Conservation (phyloP, 2,888 invertebrate species). For the Rhingia campestris region DNA sequence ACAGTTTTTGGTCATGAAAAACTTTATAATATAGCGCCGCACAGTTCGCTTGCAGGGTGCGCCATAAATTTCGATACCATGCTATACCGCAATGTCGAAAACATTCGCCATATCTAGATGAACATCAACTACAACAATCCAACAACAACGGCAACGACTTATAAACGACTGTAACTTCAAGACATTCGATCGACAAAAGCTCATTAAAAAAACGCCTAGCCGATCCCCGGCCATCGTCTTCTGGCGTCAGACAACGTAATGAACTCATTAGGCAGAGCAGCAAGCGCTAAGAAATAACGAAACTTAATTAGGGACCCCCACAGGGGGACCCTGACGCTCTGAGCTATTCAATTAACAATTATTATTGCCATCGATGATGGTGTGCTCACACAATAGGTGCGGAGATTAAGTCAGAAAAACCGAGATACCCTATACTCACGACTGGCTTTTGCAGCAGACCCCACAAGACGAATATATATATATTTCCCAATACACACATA, state of each 20-base stretch:
- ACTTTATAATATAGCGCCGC: no score
- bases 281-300: slow-evolving; percentile 58
- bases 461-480: slow-evolving; percentile 36
- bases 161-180: slow-evolving; percentile 22
- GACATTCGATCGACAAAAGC: slow-evolving; percentile 43
- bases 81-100: background rate
- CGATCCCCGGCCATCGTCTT: slow-evolving; percentile 10
- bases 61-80: no score
- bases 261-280: slow-evolving; percentile 61
- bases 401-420: slow-evolving; percentile 28
- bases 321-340: slow-evolving; percentile 30
- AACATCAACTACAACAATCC: slow-evolving; percentile 27
- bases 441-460: slow-evolving; percentile 23
- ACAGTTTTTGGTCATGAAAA: no score
- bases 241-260: slow-evolving; percentile 41
- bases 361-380: slow-evolving; percentile 52
- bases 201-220: slow-evolving; percentile 37
- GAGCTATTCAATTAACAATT: slow-evolving; percentile 63
- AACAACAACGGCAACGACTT: background rate
- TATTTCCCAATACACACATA: no score
- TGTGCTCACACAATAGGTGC: slow-evolving; percentile 51
- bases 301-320: slow-evolving; percentile 60
- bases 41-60: no score
- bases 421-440: slow-evolving; percentile 6
- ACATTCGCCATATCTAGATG: slow-evolving; percentile 49